Percentiles rank a stretch among this genome's conserved stretches.
phyloP scores from a whole-genome alignment of 2,113 vertebrate genomes.

The Mustela nigripes region DNA sequence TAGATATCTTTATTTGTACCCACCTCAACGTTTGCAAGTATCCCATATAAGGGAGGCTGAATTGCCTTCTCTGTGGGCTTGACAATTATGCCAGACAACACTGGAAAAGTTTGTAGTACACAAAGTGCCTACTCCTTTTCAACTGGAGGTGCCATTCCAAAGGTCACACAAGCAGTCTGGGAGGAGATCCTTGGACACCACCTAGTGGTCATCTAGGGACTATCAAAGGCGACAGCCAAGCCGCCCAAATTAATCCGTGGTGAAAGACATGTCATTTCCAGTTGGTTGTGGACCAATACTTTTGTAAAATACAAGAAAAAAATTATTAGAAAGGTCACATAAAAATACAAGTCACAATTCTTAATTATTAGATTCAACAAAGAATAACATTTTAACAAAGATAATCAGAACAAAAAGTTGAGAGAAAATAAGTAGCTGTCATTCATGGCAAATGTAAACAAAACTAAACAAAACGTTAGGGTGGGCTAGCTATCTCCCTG shows the following conservation, averaged over 20 bases:
- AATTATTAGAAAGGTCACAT: not conserved
- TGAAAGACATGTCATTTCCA: not conserved
- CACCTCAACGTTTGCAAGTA: not conserved
- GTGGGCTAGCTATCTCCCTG: not conserved
- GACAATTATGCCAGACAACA: not conserved
- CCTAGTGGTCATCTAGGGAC: slow-evolving; percentile 56
- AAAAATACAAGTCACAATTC: not conserved
- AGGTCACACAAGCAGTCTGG: accelerated
- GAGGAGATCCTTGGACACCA: slow-evolving; percentile 55
- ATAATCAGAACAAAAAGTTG: not conserved
- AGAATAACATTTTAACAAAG: not conserved
- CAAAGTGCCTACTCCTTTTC: not conserved
- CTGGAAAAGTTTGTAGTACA: not conserved
- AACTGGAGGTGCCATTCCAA: accelerated
- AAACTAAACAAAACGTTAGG: not conserved
- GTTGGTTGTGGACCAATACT: not conserved
- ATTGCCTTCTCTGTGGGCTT: not conserved
- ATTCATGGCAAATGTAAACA: not conserved
- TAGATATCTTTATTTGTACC: not conserved
- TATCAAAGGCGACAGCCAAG: not conserved
- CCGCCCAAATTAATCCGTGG: not conserved
- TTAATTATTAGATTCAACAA: not conserved
- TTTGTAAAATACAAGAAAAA: slow-evolving; percentile 40
- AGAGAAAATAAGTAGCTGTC: not conserved
- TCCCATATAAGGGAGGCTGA: not conserved